Base-by-base conservation (phyloP, 2,113 vertebrate species). In the Aegithalos caudatus region DNA sequence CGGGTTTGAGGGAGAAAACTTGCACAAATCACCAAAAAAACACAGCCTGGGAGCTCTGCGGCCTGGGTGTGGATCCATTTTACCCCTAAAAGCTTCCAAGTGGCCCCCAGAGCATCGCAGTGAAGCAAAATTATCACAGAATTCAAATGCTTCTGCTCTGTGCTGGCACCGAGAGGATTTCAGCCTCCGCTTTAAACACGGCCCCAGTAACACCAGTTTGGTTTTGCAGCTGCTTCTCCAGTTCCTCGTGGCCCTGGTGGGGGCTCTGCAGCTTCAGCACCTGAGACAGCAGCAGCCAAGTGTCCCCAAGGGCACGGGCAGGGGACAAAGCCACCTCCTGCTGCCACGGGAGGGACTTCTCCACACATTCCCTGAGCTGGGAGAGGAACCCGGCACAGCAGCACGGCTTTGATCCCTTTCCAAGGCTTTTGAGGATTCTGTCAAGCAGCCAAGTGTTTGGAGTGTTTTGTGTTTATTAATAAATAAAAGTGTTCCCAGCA, bases 321-420 rank as follows among this genome's bases (percentile, higher is more conserved):
- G 24, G 18, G n/a, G 58, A 42, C 69, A 27, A 33, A 42, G 0
- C 35, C 29, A 23, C 28, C 42, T 72, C 29, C 29, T 3, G 54
- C 9, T 2, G 60, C 33, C 60, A 11, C 3, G 0, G 3, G 1
- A 44, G 21, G 0, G 6, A 6, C 6, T 9, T 42, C 48, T 33
- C 37, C 37, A 35, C 22, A 2, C 15, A 8, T 48, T 62, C 58
- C 40, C 48, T 1, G 37, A 48, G 23, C 14, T 7, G 57, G 64
- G 37, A 54, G 12, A 20, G 66, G 35, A 37, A 17, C 29, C 18
- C 23, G 23, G 54, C 64, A 31, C 33, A 15, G 2, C 57, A 50
- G 47, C 70, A 29, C 11, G 61, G 10, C 86, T 70, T 45, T 48
- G 83, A 57, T 82, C 11, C 0, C 19, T 42, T 57, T 90, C 86